Conservation (phyloP, 2,888 invertebrate genomes). For the Pherbina coryleti region DNA sequence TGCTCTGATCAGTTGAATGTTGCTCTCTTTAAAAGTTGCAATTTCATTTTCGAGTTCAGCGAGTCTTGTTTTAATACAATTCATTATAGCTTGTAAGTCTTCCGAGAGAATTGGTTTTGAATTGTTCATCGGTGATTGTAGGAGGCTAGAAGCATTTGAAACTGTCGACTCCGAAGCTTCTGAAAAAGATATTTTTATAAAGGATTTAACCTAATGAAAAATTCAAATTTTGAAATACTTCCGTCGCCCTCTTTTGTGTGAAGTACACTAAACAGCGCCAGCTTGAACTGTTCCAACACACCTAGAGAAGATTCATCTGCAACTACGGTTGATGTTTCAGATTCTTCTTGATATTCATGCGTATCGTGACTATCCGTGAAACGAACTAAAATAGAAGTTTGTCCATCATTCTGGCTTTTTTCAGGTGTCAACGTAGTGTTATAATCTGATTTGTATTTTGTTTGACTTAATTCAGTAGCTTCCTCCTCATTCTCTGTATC, state of each 20-base stretch:
- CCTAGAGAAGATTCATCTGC: conserved; percentile 43
- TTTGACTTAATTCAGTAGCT: conserved; percentile 21
- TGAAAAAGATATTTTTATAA: neutral
- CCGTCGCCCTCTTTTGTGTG: conserved; percentile 49
- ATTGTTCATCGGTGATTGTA: neutral
- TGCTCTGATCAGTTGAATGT: conserved; percentile 71
- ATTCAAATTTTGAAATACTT: neutral
- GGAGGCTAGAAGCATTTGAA: neutral
- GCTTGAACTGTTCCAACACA: conserved; percentile 60
- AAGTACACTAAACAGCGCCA: conserved; percentile 57
- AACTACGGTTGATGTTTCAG: conserved; percentile 38
- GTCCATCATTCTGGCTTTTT: conserved; percentile 49
- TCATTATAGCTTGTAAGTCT: conserved; percentile 56
- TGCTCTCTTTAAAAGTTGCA: conserved; percentile 72
- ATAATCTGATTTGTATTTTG: conserved; percentile 31
- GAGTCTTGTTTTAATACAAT: conserved; percentile 72
- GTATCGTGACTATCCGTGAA: conserved; percentile 61
- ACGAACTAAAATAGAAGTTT: conserved; percentile 54
- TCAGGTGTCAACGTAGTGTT: conserved; percentile 12
- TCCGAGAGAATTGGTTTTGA: conserved; percentile 40
- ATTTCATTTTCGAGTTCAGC: conserved; percentile 78
- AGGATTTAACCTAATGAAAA: neutral
- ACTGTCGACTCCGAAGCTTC: neutral
- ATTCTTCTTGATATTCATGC: conserved; percentile 55
- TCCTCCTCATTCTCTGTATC: conserved; percentile 34